Base-by-base conservation (phyloP, 1,140 invertebrate genomes). In the Diplogasteroides magnus region DNA sequence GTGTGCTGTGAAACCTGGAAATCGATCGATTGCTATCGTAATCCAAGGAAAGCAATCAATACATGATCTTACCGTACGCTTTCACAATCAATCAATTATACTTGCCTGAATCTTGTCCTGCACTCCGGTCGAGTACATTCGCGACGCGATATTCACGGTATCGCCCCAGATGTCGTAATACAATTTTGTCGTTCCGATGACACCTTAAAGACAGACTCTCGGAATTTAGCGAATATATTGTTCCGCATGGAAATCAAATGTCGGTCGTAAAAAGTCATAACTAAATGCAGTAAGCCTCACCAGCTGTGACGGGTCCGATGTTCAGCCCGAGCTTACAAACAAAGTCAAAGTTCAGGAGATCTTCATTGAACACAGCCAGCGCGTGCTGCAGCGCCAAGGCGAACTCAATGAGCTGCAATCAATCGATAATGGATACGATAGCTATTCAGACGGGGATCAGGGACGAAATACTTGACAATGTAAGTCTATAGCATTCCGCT, bases 111-210 rank as follows among this genome's bases (percentile, higher is more conserved):
- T 93, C 64, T 89, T 86, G 66, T 91, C 90, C 3, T 88, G 87
- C 0, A 95, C 88, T 0, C 92, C 91, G 0, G 91, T 94, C 0
- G 92, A 93, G 81, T 98, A 94, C 94, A 88, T 85, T 92, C 94
- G 86, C 2, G 91, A 93, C 0, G 94, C 93, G 64, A 97, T 94
- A 84, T 98, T 98, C 0, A 82, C 80, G 0, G 94, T 93, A 84
- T 98, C 94, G 0, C 95, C 94, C 95, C 95, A 98, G 64, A 98
- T 97, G 83, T 97, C 95, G 76, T 96, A 98, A 78, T 94, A 92
- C 23, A 97, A 85, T 81, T 97, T 97, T 0, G 91, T 91, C 0
- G 93, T 96, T 0, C 94, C 94, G 61, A 97, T 96, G 0, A 98
- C 93, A 2, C 37, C 37, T 48, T 48, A 6, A 94, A 94, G 6